Conservation (phyloP, 2,888 invertebrate genomes). For the Epinotia brunnichana region DNA sequence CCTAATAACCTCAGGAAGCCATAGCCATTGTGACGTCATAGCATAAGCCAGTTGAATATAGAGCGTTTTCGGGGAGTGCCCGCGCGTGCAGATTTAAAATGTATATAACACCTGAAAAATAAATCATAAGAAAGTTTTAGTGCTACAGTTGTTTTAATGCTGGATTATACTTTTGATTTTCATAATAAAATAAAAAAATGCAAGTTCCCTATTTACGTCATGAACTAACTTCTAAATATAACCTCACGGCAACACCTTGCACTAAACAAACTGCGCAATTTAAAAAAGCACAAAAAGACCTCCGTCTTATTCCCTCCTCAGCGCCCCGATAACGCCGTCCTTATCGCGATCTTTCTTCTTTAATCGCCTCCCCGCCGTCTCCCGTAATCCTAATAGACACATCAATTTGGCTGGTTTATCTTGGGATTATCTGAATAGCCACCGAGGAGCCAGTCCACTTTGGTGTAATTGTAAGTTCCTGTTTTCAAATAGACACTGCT, state of each 20-base stretch:
- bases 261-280: background rate
- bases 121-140: too few species aligned
- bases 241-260: background rate
- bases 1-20: too few species aligned
- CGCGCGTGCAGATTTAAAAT: too few species aligned
- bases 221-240: too few species aligned
- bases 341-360: constrained; percentile 38
- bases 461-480: constrained; percentile 25
- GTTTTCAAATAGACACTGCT: background rate
- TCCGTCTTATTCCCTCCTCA: constrained; percentile 4
- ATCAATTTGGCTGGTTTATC: constrained; percentile 50
- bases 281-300: background rate
- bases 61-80: too few species aligned
- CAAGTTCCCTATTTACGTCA: too few species aligned
- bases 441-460: constrained; percentile 28
- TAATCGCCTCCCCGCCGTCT: constrained; percentile 32
- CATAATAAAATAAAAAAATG: too few species aligned
- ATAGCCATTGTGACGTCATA: too few species aligned
- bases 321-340: constrained; percentile 18
- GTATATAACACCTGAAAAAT: too few species aligned
- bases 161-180: too few species aligned
- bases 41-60: too few species aligned
- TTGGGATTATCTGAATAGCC: constrained; percentile 47
- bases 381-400: constrained; percentile 51
- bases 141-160: too few species aligned